Percentiles rank a stretch among this genome's conserved stretches.
Conservation (phyloP, 2,888 invertebrate species). For the Listrodromus nycthemerus region DNA sequence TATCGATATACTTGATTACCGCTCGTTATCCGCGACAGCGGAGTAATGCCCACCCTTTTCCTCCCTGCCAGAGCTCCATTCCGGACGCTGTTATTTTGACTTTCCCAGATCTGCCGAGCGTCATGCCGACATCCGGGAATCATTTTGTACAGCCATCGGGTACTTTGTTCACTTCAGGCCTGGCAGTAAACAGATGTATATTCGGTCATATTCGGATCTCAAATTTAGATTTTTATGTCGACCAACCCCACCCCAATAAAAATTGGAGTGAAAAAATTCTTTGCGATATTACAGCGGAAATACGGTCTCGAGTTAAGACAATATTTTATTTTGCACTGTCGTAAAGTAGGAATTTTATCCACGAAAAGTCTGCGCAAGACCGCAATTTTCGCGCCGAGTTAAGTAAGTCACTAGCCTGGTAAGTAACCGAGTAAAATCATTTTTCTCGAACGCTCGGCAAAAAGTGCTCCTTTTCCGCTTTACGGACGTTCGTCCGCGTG, state of each 20-base stretch:
- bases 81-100: conserved; percentile 58
- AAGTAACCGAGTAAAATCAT: no score
- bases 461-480: no score
- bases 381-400: no score
- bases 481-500: no score
- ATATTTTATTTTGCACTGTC: no score
- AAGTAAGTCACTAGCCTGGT: no score
- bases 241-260: no score
- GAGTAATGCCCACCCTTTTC: conserved; percentile 35
- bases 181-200: not conserved
- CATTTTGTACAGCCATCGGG: conserved; percentile 9
- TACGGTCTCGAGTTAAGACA: no score
- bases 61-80: not conserved
- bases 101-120: conserved; percentile 53
- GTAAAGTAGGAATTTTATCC: no score
- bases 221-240: not conserved
- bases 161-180: conserved; percentile 3
- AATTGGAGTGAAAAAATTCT: not conserved
- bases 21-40: conserved; percentile 64
- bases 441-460: no score
- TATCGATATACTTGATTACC: conserved; percentile 68
- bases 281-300: no score
- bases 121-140: conserved; percentile 34
- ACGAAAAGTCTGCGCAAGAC: no score
- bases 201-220: not conserved